Evolutionary conservation across 1,140 invertebrate species (phyloP), one percentile per base, ranked within the genome.

Genomic region (Glomeris maerens): DNA sequence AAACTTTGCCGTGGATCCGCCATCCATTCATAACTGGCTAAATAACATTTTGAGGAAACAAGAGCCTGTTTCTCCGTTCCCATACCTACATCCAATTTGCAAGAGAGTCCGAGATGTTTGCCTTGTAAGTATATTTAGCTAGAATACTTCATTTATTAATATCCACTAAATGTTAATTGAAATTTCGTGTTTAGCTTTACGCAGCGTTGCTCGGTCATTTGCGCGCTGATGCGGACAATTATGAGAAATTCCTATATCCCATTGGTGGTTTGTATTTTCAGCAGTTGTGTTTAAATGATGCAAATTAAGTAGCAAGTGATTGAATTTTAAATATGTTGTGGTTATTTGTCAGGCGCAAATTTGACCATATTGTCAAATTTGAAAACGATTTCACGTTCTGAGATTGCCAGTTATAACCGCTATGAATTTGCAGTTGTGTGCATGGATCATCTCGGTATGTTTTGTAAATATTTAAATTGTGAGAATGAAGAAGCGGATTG

Each of bases 1-100:
- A 3, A 61, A 57, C 40, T 57, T 64, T 41, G 47, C 50, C 17
- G 25, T 53, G 13, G 36, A 51, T 3, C 59, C 57, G 2, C 59
- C 59, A 7, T 49, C 47, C 45, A 50, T 63, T 25, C 27, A 14
- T 21, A 51, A 25, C 20, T 51, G 27, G 14, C 28, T 51, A 20
- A 14, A 28, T 4, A 26, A 22, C 17, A 25, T 25, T 2, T 49
- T 51, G 23, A 10, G 7, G 31, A 36, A 36, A 17, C 31, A 36
- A 36, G 10, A 17, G 10, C 10, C 10, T 13, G 10, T 17, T 17
- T 17, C 31, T 13, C 17, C 31, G 31, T 36, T 17, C 31, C 17
- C 31, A 36, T 13, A 13, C 10, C 10, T 13, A 36, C 31, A 36
- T 36, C n/a, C n/a, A n/a, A n/a, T n/a, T n/a, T n/a, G n/a, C n/a